Percentiles rank a stretch among this genome's conserved stretches.
These are phyloP conservation scores for Colletes gigas DNA, from an alignment of 1,140 invertebrate genomes.

Conservation along the genomic window DNA sequence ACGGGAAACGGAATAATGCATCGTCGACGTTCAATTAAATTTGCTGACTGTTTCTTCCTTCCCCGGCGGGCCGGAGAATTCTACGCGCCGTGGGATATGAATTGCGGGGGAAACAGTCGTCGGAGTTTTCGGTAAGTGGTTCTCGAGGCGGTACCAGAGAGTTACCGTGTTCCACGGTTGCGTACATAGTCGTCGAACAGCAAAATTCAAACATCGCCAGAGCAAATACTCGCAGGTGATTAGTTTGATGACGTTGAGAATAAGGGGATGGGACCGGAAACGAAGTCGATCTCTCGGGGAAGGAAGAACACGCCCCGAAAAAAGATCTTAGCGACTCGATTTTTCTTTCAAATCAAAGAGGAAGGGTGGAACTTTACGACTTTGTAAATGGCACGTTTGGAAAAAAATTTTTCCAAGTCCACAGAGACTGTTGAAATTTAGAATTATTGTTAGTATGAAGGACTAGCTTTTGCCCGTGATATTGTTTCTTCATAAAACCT, in stretches of 20 bases:
- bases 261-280: not conserved
- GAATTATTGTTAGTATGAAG: no score
- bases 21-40: constrained; percentile 43
- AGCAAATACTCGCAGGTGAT: not conserved
- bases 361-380: no score
- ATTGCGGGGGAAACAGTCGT: constrained; percentile 12
- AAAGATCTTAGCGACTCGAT: no score
- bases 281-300: no score
- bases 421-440: no score
- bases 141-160: not conserved
- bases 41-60: constrained; percentile 25
- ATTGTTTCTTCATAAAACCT: no score
- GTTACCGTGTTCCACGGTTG: not conserved
- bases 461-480: no score
- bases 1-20: constrained; percentile 23
- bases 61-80: not conserved
- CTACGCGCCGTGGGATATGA: constrained; percentile 3
- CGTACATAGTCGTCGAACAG: not conserved
- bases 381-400: no score
- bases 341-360: no score
- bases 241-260: not conserved
- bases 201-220: not conserved
- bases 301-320: no score
- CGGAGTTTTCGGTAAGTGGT: constrained; percentile 8
- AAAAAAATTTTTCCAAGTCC: no score